Conservation (phyloP, 2,888 invertebrate genomes). For the Limnephilus auricula region DNA sequence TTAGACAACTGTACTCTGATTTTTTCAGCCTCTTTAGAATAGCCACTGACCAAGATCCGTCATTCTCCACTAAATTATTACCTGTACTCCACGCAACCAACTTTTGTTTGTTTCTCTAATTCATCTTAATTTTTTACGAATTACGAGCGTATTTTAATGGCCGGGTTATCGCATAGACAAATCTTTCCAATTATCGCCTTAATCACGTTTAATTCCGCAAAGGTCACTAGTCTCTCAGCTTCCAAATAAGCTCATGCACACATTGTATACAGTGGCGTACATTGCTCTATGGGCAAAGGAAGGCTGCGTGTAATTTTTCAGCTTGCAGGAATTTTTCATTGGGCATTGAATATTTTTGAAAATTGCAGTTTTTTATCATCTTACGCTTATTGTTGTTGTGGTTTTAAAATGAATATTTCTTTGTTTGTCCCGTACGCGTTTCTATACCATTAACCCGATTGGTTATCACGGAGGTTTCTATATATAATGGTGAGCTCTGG, state of each 20-base stretch:
- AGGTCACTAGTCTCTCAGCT: conserved; percentile 40
- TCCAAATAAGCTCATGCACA: conserved; percentile 32
- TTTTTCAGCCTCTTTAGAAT: neutral
- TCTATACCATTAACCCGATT: no score
- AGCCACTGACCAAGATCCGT: neutral
- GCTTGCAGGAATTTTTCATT: no score
- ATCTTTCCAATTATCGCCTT: conserved; percentile 42
- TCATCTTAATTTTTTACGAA: neutral
- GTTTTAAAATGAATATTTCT: no score
- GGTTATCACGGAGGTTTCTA: no score
- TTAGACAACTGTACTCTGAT: neutral
- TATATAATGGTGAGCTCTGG: no score
- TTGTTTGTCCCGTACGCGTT: no score
- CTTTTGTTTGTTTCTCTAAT: conserved; percentile 18
- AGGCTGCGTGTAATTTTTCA: no score
- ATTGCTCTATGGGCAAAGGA: no score
- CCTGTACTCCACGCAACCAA: neutral
- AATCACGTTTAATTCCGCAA: conserved; percentile 45
- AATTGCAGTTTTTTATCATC: no score
- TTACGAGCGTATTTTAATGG: neutral
- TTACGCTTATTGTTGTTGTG: no score
- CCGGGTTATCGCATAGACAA: conserved; percentile 30
- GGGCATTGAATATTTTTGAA: no score
- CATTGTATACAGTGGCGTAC: no score
- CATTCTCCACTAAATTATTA: neutral